phyloP scores from a whole-genome alignment of 2,797 vertebrate species.

The Ctenopoma multispine region DNA sequence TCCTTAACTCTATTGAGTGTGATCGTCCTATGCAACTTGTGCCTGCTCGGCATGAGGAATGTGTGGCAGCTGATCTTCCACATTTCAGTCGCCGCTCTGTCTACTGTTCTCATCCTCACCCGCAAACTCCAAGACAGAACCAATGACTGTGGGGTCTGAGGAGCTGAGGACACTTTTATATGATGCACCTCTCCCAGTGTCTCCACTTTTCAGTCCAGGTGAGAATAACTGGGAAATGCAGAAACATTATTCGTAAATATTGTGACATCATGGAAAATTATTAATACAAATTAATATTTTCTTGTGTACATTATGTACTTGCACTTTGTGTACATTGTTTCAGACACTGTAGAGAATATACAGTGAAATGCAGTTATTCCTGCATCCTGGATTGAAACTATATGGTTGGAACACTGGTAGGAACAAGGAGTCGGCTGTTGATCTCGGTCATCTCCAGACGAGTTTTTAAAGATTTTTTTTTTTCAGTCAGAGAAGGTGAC shows the following conservation, averaged over 20 bases:
- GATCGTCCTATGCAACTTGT: conserved; percentile 89
- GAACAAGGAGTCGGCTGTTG: conserved; percentile 8
- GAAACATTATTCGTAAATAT: conserved; percentile 1
- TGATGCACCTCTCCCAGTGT: background rate
- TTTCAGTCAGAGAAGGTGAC: conserved; percentile 28
- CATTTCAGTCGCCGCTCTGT: conserved; percentile 88
- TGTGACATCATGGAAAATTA: conserved; percentile 4
- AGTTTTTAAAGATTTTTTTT: conserved; percentile 11
- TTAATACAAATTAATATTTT: conserved; percentile 18
- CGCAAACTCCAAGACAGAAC: conserved; percentile 89
- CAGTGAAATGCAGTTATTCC: conserved; percentile 15
- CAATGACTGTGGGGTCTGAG: conserved; percentile 89
- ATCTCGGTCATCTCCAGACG: conserved; percentile 17
- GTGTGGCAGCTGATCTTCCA: conserved; percentile 95
- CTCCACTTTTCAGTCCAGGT: conserved; percentile 29
- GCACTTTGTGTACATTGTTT: conserved; percentile 59
- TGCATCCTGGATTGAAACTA: background rate
- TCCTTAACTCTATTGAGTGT: conserved; percentile 82
- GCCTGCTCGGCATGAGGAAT: conserved; percentile 90
- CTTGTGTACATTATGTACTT: conserved; percentile 35
- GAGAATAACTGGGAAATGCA: conserved; percentile 13
- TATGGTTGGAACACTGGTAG: background rate
- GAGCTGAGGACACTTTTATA: conserved; percentile 12
- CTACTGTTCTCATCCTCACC: conserved; percentile 88
- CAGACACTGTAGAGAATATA: conserved; percentile 22